Conservation (phyloP, 2,797 vertebrate genomes). For the Gymnothorax reevesii region DNA sequence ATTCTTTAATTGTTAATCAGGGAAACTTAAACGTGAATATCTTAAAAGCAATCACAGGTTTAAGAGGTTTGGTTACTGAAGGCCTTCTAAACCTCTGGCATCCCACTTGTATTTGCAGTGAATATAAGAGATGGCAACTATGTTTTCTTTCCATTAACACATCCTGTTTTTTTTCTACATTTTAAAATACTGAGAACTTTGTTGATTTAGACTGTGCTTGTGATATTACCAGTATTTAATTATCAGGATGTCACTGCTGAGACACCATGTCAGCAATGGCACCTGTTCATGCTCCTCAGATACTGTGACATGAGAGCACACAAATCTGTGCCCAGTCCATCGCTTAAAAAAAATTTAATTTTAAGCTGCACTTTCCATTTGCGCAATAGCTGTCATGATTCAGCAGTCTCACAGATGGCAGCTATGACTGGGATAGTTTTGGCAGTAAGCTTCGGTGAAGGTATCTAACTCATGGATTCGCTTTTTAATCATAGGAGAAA, state of each 20-base stretch:
- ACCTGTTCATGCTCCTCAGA: no score
- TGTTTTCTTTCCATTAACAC: not conserved
- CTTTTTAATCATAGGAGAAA: not conserved
- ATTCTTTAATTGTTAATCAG: no score
- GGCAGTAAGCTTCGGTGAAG: not conserved
- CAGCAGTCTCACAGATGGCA: not conserved
- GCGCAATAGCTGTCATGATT: not conserved
- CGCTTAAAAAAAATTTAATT: not conserved
- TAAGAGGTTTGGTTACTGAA: no score
- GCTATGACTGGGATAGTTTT: not conserved
- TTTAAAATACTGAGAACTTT: not conserved
- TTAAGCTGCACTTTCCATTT: not conserved
- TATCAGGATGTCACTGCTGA: not conserved
- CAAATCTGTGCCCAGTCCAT: not conserved
- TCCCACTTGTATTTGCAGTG: no score
- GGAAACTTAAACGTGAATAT: no score
- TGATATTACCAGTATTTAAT: not conserved
- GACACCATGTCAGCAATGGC: not conserved
- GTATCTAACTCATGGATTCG: not conserved
- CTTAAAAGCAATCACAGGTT: no score
- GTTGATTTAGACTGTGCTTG: not conserved
- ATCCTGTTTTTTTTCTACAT: not conserved
- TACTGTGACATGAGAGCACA: not conserved
- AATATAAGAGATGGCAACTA: not conserved
- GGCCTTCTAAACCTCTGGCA: no score